Evolutionary conservation across 1,140 invertebrate species (phyloP).

Genomic region (Atta texana): DNA sequence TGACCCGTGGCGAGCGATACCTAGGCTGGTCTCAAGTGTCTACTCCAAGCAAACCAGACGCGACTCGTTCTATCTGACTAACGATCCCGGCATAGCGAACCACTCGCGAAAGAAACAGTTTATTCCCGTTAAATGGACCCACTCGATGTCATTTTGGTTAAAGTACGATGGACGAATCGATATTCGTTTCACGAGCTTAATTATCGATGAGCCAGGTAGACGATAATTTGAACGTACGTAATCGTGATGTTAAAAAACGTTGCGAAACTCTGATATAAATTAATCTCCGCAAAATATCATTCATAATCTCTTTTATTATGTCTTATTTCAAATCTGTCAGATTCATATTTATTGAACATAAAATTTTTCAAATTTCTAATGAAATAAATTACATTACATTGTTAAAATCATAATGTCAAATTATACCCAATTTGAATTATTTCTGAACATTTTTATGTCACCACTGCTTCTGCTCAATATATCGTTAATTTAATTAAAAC

Average conservation of each 20-base stretch:
- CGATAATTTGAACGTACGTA: background rate
- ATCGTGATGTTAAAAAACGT: background rate
- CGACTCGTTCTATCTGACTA: slow-evolving; percentile 67
- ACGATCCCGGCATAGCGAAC: slow-evolving; percentile 45
- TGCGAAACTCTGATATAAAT: background rate
- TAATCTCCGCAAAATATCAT: background rate
- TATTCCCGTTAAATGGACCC: slow-evolving; percentile 72
- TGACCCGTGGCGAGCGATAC: slow-evolving; percentile 72
- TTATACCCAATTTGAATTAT: too few relatives aligned
- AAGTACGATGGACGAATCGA: slow-evolving; percentile 6
- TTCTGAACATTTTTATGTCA: too few relatives aligned
- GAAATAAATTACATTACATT: too few relatives aligned
- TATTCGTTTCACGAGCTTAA: background rate
- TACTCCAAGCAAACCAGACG: slow-evolving; percentile 63
- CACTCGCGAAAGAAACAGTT: slow-evolving; percentile 70
- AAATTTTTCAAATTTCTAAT: background rate
- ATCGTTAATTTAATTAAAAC: too few relatives aligned
- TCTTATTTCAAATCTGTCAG: background rate
- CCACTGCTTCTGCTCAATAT: too few relatives aligned
- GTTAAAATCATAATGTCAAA: too few relatives aligned
- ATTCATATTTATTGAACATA: background rate
- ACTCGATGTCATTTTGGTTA: slow-evolving; percentile 63
- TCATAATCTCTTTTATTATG: background rate
- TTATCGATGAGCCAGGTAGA: slow-evolving; percentile 8
- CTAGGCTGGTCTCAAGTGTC: slow-evolving; percentile 61